Base-by-base conservation (phyloP, 2,888 invertebrate genomes). In the Trissoscelio sp. region DNA sequence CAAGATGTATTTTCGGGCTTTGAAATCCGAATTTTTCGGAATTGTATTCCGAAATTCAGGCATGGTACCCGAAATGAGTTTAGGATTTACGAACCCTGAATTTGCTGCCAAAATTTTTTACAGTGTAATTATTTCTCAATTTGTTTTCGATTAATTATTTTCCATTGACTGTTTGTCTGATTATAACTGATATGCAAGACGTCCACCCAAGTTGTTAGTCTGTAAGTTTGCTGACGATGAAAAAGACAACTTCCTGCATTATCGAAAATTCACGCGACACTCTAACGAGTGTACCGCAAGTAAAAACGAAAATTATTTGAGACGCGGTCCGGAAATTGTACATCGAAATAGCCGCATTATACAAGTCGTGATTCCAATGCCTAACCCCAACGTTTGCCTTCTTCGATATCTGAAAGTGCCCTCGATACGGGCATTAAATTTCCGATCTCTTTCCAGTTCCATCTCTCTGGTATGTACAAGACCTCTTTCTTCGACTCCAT, bases 341-440 rank as follows among this genome's bases (percentile, higher is more conserved):
- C 42, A 42, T 18, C 24, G 51, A 14, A 58, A 67, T 67, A 60
- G 67, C 39, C 20, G 66, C 48, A 67, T 67, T 75, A 67, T 67
- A 60, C 53, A 53, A 46, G 28, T 31, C 66, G 57, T 75, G 66
- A 73, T 62, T 73, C 31, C 62, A 42, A 18, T 14, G 46, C 20
- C 74, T 75, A 75, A 66, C 74, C 74, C 66, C 58, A 66, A 37
- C 74, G 46, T 73, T 64, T 64, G 64, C 55, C 57, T 73, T 67
- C 58, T 9, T 16, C 48, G 62, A 80, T 51, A 70, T 74, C 80
- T 70, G 80, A 14, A 72, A 75, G 62, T 66, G 48, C 72, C 46
- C 53, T 72, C 66, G 39, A 72, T 72, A 51, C 62, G 69, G 67
- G 62, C 73, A 81, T 77, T 77, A 72, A 77, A 77, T 81, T 81